Percentiles rank a stretch among this genome's conserved stretches.
phyloP scores from a whole-genome alignment of 2,888 invertebrate species.

The Eupithecia tripunctaria region DNA sequence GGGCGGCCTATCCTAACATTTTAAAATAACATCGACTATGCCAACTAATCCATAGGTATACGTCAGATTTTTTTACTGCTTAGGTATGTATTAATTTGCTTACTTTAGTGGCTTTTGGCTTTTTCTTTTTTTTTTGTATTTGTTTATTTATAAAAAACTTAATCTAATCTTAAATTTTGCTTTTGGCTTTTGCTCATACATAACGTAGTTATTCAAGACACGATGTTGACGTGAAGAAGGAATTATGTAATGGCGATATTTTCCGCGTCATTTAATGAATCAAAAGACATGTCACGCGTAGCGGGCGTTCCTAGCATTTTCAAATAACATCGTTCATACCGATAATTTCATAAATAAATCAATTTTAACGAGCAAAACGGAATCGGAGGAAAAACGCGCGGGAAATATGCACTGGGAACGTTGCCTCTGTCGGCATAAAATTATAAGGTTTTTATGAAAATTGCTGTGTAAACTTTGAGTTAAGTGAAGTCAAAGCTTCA shows the following conservation, averaged over 20 bases:
- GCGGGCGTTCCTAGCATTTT: conserved; percentile 3
- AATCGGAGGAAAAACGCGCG: conserved; percentile 35
- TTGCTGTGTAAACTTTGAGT: conserved; percentile 35
- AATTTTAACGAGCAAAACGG: conserved; percentile 43
- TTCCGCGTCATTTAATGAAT: background rate
- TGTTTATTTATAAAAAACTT: too few relatives aligned
- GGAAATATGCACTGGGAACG: conserved; percentile 37
- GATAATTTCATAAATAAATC: conserved; percentile 47
- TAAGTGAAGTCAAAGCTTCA: conserved; percentile 45
- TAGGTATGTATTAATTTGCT: too few relatives aligned
- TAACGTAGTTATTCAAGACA: background rate
- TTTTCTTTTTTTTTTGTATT: too few relatives aligned
- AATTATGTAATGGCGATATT: background rate
- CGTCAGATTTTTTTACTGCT: too few relatives aligned
- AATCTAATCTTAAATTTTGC: too few relatives aligned
- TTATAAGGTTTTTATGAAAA: conserved; percentile 41
- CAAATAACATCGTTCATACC: conserved; percentile 27
- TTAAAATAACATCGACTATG: conserved; percentile 22
- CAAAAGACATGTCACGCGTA: background rate
- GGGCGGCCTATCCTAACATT: background rate
- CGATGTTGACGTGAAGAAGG: background rate
- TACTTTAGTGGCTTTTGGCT: too few relatives aligned
- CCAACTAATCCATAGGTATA: conserved; percentile 45
- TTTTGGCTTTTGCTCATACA: too few relatives aligned
- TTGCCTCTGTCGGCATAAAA: conserved; percentile 36